Base-by-base conservation (phyloP, 2,888 invertebrate species). In the Hirtodrosophila duncani region DNA sequence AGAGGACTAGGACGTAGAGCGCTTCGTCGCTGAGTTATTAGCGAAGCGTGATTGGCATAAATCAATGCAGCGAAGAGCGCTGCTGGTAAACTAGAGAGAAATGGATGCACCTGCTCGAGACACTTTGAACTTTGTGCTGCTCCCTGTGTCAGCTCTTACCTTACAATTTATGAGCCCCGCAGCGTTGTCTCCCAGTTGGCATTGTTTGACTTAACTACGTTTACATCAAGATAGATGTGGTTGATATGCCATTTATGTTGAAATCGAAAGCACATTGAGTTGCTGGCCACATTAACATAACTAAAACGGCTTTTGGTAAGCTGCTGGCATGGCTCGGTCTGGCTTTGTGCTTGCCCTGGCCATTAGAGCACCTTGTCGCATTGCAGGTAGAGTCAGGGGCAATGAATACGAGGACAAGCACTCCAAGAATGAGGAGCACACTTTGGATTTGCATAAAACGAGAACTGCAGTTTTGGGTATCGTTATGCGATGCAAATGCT, bases 31-130 rank as follows among this genome's bases (percentile, higher is more conserved):
- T 82, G 82, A 83, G 82, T 83, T 83, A 83, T 81, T 77, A 77
- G 77, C 63, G 49, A 66, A 70, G 59, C 80, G 83, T 81, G 80
- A 83, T 81, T 82, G 80, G 80, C 80, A 81, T 81, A 81, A 80
- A 83, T 83, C 83, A 80, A 77, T 79, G 69, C 63, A 46, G 18
- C 16, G 16, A n/a, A 16, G 11, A n/a, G n/a, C n/a, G n/a, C n/a
- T n/a, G 16, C 5, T 1, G 11, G 2, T 17, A 20, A 7, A 2
- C 3, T 6, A 16, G 11, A 24, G 29, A 39, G 11, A 14, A 30
- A 6, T 18, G 24, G 23, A 62, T 70, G 69, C 69, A 70, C 67
- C 75, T 69, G 68, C 21, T 31, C 39, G 13, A 44, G 48, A 46
- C 38, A 49, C 43, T 57, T 29, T 37, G 29, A 20, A 34, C 31